Evolutionary conservation across 2,888 invertebrate genomes (phyloP), one percentile per base, ranked within the genome.

Genomic region (Hoplodrina blanda): DNA sequence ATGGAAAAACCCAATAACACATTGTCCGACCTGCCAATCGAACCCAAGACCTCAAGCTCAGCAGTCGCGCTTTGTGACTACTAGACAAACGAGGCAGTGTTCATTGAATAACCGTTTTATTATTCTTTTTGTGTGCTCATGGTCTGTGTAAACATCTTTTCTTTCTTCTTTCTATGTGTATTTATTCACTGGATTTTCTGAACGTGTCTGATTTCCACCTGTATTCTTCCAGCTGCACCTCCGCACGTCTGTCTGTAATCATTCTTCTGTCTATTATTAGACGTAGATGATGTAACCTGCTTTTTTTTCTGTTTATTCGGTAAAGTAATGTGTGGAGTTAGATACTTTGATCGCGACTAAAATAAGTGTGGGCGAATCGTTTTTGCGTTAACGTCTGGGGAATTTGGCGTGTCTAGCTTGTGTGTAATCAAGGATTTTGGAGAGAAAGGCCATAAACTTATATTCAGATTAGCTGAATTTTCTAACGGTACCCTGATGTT

Each of bases 191-290:
- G n/a, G 30, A 11, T 19, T 13, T 52, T 72, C 55, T 73, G 72
- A 6, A 20, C 0, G 17, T 30, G 30, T 41, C 20, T 67, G 25
- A 30, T 8, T 44, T 30, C 41, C 41, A 79, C 59, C 62, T 71
- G 71, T 66, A 55, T 49, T 60, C 55, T 62, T 65, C 67, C 55
- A 74, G 33, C 53, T 8, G 19, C 46, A 73, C 66, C 78, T 63
- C 73, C 73, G 11, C 52, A 54, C 55, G 52, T 66, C 37, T 41
- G 63, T 19, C 54, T 79, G 66, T 60, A 77, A 72, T 80, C 73
- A 83, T 83, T 85, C 74, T 62, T 75, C 64, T 75, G 30, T 33
- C 46, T 80, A 78, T 72, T 73, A 73, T 62, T 82, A 78, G 74
- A 64, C 30, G 7, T 44, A 0, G 41, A 46, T 83, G 82, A 83